Base-by-base conservation (phyloP, 2,113 vertebrate genomes). In the Hystrix brachyura region DNA sequence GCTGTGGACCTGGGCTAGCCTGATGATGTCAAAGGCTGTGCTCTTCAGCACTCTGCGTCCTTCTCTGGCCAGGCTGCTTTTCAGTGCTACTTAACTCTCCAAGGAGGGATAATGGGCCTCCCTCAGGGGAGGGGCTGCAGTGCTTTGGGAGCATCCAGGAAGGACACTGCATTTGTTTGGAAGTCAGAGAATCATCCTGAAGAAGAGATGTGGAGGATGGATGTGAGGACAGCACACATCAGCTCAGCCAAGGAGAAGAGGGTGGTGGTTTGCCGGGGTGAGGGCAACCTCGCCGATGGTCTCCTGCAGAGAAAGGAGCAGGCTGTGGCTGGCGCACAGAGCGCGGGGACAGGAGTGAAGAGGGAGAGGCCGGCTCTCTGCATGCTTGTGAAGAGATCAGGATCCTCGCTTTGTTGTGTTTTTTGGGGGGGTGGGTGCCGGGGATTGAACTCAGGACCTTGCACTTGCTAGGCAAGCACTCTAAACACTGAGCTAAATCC, bases 301-400 rank as follows among this genome's bases (percentile, higher is more conserved):
- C 38, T 74, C 23, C 65, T 21, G 18, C 59, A 29, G 23, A 67
- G 18, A 4, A 15, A 34, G 34, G 79, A 23, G 10, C 12, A 1
- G 34, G 25, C 3, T 5, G 5, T 62, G 38, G 57, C 21, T 4
- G 13, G 17, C 3, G n/a, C 12, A 13, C 6, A 0, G 10, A 7
- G 46, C 9, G 29, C 53, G 81, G 48, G 53, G 10, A 64, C 62
- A 29, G 62, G 14, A 5, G 32, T 7, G 38, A 51, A 38, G 48
- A 62, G 27, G 51, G 53, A 18, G 64, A 51, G 32, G 51, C 0
- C 3, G 15, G 15, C 15, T 0, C 46, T 89, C 19, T 29, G 53
- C 11, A 11, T 23, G 60, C 46, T 72, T 89, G 57, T 34, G 34
- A 34, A 19, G 14, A 21, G n/a, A 90, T 21, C 17, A 5, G 0